Evolutionary conservation across 2,888 invertebrate genomes (phyloP).

Genomic region (Chaitophorus viminalis): DNA sequence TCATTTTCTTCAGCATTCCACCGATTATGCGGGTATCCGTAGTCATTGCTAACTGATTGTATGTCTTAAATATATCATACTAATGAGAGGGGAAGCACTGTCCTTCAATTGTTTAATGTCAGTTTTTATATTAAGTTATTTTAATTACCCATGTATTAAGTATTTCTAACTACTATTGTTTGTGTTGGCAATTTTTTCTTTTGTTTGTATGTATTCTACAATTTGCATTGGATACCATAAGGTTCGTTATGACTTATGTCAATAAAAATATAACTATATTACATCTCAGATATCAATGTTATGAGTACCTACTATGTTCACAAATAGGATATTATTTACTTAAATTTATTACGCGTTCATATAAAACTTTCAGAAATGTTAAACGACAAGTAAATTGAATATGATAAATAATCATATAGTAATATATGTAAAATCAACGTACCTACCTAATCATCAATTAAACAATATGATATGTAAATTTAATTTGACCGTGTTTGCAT

Average conservation of each 20-base stretch:
- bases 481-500: too few species aligned
- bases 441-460: too few species aligned
- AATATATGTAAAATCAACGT: too few species aligned
- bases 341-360: background rate
- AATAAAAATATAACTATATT: background rate
- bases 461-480: too few species aligned
- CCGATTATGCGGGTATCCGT: background rate
- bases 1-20: background rate
- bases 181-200: background rate
- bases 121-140: background rate
- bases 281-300: background rate
- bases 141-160: too few species aligned
- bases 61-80: background rate
- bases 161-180: background rate
- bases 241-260: background rate
- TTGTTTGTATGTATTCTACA: background rate
- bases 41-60: background rate
- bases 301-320: background rate
- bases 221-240: background rate
- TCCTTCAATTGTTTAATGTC: background rate
- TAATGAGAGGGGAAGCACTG: background rate
- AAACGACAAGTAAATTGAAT: too few species aligned
- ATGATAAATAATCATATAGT: too few species aligned
- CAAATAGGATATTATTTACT: background rate
- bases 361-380: background rate